These are phyloP conservation scores for Hesperophylax magnus DNA, from an alignment of 1,140 invertebrate genomes.

Conservation along the genomic window DNA sequence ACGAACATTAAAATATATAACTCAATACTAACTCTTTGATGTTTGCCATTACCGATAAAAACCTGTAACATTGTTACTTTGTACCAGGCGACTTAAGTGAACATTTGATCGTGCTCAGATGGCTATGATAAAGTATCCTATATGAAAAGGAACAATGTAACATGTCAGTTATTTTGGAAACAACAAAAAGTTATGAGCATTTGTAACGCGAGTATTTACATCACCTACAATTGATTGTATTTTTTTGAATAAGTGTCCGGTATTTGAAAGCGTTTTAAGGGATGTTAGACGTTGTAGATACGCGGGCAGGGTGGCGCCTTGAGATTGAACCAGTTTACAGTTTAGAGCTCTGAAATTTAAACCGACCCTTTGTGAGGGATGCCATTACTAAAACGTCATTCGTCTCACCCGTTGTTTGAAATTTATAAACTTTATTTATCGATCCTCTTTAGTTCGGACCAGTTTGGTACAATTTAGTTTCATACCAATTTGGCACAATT, in stretches of 20 bases:
- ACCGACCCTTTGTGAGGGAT: constrained; percentile 20
- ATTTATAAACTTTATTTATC: constrained; percentile 33
- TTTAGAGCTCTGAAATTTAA: constrained; percentile 30
- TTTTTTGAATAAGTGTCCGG: not conserved
- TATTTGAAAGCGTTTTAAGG: not conserved
- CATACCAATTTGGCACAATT: too few species aligned
- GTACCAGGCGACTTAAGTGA: not conserved
- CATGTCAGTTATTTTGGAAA: not conserved
- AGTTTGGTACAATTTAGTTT: too few species aligned
- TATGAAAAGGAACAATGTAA: not conserved
- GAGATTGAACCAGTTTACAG: constrained; percentile 8
- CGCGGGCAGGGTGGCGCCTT: constrained; percentile 13
- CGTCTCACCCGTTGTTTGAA: constrained; percentile 27
- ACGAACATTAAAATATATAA: too few species aligned
- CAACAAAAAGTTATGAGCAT: not conserved
- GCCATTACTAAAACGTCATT: constrained; percentile 31
- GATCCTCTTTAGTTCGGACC: not conserved
- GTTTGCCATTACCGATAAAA: too few species aligned
- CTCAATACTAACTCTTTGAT: too few species aligned
- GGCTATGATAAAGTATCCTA: not conserved
- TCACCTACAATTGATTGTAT: not conserved
- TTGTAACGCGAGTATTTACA: not conserved
- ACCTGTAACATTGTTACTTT: not conserved
- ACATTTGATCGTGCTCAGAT: not conserved
- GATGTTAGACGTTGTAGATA: not conserved